Base-by-base conservation (phyloP, 1,140 invertebrate species). In the Drosophila parabipectinata region DNA sequence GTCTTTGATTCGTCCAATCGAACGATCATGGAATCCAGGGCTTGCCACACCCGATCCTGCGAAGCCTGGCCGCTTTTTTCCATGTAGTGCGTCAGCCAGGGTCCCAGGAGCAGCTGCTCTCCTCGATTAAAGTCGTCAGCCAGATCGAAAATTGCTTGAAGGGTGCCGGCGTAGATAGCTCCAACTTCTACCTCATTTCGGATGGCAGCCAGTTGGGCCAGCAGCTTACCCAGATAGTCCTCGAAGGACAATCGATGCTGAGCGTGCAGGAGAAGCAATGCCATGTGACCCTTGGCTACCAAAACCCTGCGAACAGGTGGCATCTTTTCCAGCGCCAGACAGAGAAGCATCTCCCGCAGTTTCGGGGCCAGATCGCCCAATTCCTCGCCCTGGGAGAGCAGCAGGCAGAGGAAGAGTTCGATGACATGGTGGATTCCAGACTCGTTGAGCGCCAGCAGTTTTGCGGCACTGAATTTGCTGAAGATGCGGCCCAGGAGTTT, bases 401-500 rank as follows among this genome's bases (percentile, higher is more conserved):
- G 60, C 26, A 92, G 60, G 48, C 81, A 76, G 0, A 92, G 54
- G 39, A 92, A 92, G 15, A 92, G 66, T 58, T 91, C 85, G 9
- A 91, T 88, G 2, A 92, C 71, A 68, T 92, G 91, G 45, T 92
- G 91, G 24, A 92, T 91, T 1, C 91, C 91, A 1, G 67, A 69
- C 50, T 92, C 91, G 34, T 90, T 92, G 0, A 92, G 62, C 0
- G 90, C 79, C 41, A 91, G 50, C 26, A 92, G 53, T 28, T 92
- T 92, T n/a, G 88, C 72, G 1, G 77, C 63, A 56, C 84, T 90
- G 32, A 92, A 92, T 45, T 92, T 92, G 39, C 89, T 84, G 41
- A 90, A 91, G 51, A 92, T 91, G n/a, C 91, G 90, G 5, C 91
- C 91, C 15, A 91, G 37, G 6, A 91, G 53, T 51, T 91, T 91